These are phyloP conservation scores for Palythoa caribaeorum DNA, from an alignment of 92 coral and sea anemone genomes.

Conservation along the genomic window DNA sequence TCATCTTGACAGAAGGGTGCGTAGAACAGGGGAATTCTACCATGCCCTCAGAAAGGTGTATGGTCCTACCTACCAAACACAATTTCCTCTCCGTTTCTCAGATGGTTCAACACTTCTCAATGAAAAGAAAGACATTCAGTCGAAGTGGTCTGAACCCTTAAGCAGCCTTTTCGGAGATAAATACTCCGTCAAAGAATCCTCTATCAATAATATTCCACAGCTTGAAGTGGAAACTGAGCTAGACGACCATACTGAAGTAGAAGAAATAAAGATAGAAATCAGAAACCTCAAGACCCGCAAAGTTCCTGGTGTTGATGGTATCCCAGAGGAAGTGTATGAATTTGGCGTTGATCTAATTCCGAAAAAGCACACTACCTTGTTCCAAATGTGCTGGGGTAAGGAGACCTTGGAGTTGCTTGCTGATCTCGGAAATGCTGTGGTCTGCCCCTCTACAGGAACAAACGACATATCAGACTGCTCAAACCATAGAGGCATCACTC, in stretches of 20 bases:
- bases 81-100: neutral
- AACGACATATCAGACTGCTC: too few relatives aligned
- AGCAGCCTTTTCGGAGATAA: neutral
- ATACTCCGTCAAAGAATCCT: neutral
- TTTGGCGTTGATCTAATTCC: too few relatives aligned
- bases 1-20: too few relatives aligned
- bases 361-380: neutral
- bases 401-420: too few relatives aligned
- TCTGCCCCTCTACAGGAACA: too few relatives aligned
- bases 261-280: neutral
- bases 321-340: neutral
- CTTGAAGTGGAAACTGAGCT: conserved; percentile 4
- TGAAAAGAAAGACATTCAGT: conserved; percentile 2
- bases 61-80: too few relatives aligned
- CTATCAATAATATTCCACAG: conserved; percentile 5
- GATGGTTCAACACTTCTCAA: neutral
- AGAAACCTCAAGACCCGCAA: conserved; percentile 16
- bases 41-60: too few relatives aligned
- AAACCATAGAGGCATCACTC: too few relatives aligned
- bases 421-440: too few relatives aligned
- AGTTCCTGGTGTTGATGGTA: too few relatives aligned
- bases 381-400: neutral
- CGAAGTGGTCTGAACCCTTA: neutral
- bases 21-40: too few relatives aligned
- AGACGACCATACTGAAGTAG: neutral